Evolutionary conservation across 2,797 vertebrate genomes (phyloP).

Genomic region (Margarornis squamiger): DNA sequence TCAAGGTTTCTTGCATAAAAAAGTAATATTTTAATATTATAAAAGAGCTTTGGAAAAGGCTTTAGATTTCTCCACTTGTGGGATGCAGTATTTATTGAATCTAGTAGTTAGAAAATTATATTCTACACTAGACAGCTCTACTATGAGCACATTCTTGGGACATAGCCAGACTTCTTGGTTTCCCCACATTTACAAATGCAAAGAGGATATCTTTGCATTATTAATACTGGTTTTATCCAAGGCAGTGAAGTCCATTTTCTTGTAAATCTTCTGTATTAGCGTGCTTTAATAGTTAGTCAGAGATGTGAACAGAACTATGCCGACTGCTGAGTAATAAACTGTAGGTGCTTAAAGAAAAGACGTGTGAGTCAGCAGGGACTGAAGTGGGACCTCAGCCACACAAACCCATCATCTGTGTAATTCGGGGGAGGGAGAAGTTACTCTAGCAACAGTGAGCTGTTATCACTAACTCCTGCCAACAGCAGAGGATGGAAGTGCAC

Average conservation of each 20-base stretch:
- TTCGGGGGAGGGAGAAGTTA: neutral
- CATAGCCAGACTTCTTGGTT: neutral
- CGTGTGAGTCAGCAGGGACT: neutral
- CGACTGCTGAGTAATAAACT: neutral
- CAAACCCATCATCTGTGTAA: neutral
- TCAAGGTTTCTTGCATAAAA: neutral
- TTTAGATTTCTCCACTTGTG: neutral
- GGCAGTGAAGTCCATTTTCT: constrained; percentile 1
- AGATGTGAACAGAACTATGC: neutral
- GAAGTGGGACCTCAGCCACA: neutral
- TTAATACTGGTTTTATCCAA: constrained; percentile 14
- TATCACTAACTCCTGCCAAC: neutral
- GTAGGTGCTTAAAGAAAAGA: neutral
- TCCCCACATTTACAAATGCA: neutral
- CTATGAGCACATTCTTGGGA: neutral
- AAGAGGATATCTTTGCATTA: neutral
- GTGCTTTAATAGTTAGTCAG: neutral
- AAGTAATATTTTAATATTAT: neutral
- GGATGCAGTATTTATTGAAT: neutral
- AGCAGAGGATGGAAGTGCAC: neutral
- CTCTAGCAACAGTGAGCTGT: neutral
- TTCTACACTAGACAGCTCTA: neutral
- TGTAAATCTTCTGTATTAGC: neutral
- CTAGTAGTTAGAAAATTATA: neutral
- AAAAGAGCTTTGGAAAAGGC: neutral